phyloP scores from a whole-genome alignment of 2,113 vertebrate genomes.

The Xenopus tropicalis region DNA sequence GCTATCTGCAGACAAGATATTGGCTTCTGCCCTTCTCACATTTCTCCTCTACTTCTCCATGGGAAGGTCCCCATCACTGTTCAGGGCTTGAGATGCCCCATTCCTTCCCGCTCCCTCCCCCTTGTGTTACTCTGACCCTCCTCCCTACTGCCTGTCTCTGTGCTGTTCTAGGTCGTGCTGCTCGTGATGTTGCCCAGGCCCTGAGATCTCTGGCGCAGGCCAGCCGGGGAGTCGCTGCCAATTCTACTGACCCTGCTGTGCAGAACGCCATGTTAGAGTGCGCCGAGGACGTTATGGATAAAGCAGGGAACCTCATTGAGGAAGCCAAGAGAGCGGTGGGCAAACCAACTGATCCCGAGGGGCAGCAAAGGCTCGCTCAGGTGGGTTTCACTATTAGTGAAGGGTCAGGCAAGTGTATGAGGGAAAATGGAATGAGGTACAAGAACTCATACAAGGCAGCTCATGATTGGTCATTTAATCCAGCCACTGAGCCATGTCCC shows the following conservation, averaged over 20 bases:
- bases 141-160: background rate
- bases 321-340: slow-evolving; percentile 87
- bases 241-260: slow-evolving; percentile 68
- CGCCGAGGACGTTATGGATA: slow-evolving; percentile 86
- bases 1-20: background rate
- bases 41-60: background rate
- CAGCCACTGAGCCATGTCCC: too few relatives aligned
- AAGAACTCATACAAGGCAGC: too few relatives aligned
- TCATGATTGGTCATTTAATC: too few relatives aligned
- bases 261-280: slow-evolving; percentile 85
- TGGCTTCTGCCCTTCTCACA: too few relatives aligned
- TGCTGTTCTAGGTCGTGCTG: slow-evolving; percentile 78
- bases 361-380: slow-evolving; percentile 92
- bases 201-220: slow-evolving; percentile 82
- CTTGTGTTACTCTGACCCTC: too few relatives aligned
- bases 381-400: slow-evolving; percentile 51
- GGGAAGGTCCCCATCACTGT: background rate
- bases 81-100: background rate
- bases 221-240: slow-evolving; percentile 84
- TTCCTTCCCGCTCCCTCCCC: background rate
- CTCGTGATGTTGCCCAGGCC: slow-evolving; percentile 90
- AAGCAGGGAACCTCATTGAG: slow-evolving; percentile 89
- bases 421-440: too few relatives aligned
- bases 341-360: slow-evolving; percentile 86
- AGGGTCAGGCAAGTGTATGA: background rate